Evolutionary conservation across 2,797 vertebrate genomes (phyloP), one percentile per base, ranked within the genome.

Genomic region (Poeciliopsis infans): DNA sequence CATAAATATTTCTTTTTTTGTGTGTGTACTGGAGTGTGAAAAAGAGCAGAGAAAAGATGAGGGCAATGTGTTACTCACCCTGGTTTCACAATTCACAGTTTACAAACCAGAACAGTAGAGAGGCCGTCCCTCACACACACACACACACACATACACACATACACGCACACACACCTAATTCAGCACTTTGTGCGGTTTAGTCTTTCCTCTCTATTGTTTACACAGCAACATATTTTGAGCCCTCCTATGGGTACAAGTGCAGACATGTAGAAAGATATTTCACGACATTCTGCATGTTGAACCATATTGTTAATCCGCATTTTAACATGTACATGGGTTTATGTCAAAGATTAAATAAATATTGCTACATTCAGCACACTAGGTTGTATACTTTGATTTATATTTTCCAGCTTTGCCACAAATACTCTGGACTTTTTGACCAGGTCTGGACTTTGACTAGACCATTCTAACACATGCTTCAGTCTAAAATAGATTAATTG

Each of bases 21-120:
- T 18, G 2, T 16, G 2, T 33, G 28, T 3, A 33, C 11, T 15
- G 39, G 66, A 6, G 20, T n/a, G 20, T 25, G 23, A 41, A 41
- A 69, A 25, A 41, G 41, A 53, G 28, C 51, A 68, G 70, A 69
- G 46, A 74, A 25, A 72, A 82, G 12, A 41, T 70, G 74, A 59
- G 74, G 47, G 69, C 15, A 5, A 88, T 85, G 87, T 81, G 83
- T 90, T 89, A 84, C 82, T 88, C 89, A 81, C 83, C 72, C 85
- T 70, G 71, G 81, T 88, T 88, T 89, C 86, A 89, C 88, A 86
- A 88, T 90, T 92, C 85, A 89, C 85, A 92, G 83, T 89, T 90
- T 92, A 91, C 83, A 90, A 87, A 87, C 85, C 84, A 85, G 83
- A 86, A 88, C 86, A 91, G 84, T 77, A 83, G 81, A 85, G 76